Percentiles rank a stretch among this genome's conserved stretches.
Evolutionary conservation across 2,113 vertebrate genomes (phyloP).

Genomic region (Toxotes jaculatrix): DNA sequence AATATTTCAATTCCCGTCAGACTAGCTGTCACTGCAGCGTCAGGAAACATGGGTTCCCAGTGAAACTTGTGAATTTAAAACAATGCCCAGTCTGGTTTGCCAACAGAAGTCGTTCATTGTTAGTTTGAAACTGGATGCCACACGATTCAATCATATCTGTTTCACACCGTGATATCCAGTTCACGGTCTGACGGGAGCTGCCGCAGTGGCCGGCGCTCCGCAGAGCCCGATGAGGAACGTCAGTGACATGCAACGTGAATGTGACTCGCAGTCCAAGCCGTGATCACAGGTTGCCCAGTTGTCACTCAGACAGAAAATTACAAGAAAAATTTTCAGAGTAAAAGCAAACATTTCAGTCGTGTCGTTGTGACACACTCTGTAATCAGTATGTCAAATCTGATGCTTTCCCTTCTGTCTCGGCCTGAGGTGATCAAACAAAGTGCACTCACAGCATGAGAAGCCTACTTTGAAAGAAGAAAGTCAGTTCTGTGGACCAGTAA

Average conservation of each 20-base stretch:
- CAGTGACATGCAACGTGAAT: not conserved
- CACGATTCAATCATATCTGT: constrained; percentile 52
- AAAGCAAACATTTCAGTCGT: not conserved
- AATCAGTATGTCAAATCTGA: not conserved
- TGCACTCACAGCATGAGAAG: not conserved
- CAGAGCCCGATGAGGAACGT: not conserved
- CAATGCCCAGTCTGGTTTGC: constrained; percentile 30
- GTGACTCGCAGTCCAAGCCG: not conserved
- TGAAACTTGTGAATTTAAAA: constrained; percentile 33
- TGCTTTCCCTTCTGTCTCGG: not conserved
- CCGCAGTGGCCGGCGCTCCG: not conserved
- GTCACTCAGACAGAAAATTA: not conserved
- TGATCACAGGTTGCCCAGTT: constrained; percentile 1
- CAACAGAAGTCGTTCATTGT: constrained; percentile 35
- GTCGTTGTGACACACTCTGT: not conserved
- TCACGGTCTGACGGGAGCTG: constrained; percentile 29
- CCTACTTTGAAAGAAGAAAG: not conserved
- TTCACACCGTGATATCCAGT: constrained; percentile 36
- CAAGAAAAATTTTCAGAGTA: not conserved
- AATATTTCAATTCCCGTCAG: not conserved
- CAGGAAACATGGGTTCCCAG: constrained; percentile 16
- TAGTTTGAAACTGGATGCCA: constrained; percentile 18
- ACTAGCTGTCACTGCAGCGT: not conserved
- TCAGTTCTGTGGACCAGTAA: not conserved
- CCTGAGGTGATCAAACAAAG: not conserved